Base-by-base conservation (phyloP, 2,113 vertebrate species). In the Polyodon spathula region DNA sequence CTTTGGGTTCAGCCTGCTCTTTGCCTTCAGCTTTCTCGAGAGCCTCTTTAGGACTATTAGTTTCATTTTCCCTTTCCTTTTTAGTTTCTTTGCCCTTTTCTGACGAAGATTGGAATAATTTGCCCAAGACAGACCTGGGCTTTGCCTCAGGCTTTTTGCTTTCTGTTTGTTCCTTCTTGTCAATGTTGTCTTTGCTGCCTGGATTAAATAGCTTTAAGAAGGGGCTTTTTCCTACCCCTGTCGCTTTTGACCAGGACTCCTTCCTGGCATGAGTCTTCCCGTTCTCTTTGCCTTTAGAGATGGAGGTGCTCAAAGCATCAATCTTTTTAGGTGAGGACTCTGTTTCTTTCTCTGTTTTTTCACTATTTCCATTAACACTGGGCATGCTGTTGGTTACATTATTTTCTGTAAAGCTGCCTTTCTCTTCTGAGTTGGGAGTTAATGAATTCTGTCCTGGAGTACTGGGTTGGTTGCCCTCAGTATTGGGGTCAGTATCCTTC, bases 201-300 rank as follows among this genome's bases (percentile, higher is more conserved):
- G 81, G 73, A 51, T 73, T 76, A 69, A 89, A 90, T 55, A 90
- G 76, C 0, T 63, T 85, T 12, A 71, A 68, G 16, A 88, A 65
- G 14, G 86, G 78, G 2, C 79, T 89, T 68, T 77, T 86, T 42
- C 80, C 63, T 38, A 68, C 17, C 56, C 48, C 78, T 51, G 64
- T 66, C 44, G 56, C 42, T 79, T 88, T 88, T 14, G 75, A 78
- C 71, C 72, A 56, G 0, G 64, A 73, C 8, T 79, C 76, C 61
- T 69, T 79, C 67, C 65, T 75, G 5, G 16, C 37, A 54, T 74
- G 81, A 3, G 66, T 56, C 41, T 62, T 81, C 41, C 66, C 71
- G 8, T 8, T 4, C 7, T 61, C 71, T 65, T 74, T 86, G 42
- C 14, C 70, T 48, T 61, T 57, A 37, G 16, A 56, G 54, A 48